Base-by-base conservation (phyloP, 2,113 vertebrate genomes). In the Zonotrichia leucophrys region DNA sequence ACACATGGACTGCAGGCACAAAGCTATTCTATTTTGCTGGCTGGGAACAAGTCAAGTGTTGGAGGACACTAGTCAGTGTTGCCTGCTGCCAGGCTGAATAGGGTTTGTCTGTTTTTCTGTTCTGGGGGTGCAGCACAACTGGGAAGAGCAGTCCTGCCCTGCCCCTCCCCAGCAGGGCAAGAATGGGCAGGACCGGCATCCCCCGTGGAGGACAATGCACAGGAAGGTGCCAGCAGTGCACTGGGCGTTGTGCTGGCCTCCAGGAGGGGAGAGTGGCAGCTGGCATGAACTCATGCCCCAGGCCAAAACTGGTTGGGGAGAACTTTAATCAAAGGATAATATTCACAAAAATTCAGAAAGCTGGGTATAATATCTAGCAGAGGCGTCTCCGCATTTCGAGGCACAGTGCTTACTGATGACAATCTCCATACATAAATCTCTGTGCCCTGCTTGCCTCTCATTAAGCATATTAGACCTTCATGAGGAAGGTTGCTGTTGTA, bases 41-140 rank as follows among this genome's bases (percentile, higher is more conserved):
- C 86, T 86, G 77, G 41, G 90, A 95, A 80, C 73, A 92, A 90
- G 80, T 78, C 64, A 77, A 62, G 27, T 86, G 60, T 92, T 89
- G 46, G 73, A 85, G 93, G 80, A 89, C 18, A 8, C 28, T 35
- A 68, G 88, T 60, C 85, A 75, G 22, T 58, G 63, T 59, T 78
- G 35, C 76, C n/a, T 56, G 42, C 53, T 91, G 70, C 47, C 80
- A 52, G 83, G 69, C n/a, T 87, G 64, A 74, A 44, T 9, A 59
- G 15, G 3, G 9, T 56, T 88, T 69, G 79, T 75, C 44, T 30
- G 30, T n/a, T 77, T 76, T 80, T 59, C 52, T 62, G 28, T 31
- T 39, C 52, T 9, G 5, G 44, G 2, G 2, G 8, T 37, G 41
- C 42, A 41, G 47, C 56, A 42, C 39, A 41, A 37, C 37, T 75